phyloP scores from a whole-genome alignment of 2,113 vertebrate species.

The Nothoprocta perdicaria region DNA sequence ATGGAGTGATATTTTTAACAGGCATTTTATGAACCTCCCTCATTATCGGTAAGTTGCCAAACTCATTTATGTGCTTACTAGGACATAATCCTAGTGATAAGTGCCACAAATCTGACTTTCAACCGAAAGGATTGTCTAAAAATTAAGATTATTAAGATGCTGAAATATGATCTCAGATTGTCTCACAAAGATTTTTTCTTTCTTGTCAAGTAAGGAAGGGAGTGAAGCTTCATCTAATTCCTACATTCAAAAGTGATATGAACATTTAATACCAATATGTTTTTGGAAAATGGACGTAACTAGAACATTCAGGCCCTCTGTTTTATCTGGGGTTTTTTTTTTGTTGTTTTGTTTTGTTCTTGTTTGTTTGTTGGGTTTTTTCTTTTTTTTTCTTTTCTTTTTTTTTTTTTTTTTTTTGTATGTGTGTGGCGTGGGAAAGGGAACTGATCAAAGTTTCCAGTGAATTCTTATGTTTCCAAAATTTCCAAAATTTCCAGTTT shows the following conservation, averaged over 20 bases:
- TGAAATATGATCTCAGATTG: neutral
- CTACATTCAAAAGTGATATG: neutral
- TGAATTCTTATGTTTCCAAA: no score
- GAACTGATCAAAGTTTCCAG: neutral
- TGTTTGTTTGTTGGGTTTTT: neutral
- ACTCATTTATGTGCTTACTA: neutral
- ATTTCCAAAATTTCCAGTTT: no score
- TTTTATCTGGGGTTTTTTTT: neutral
- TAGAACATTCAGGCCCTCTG: neutral
- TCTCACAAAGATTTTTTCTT: neutral
- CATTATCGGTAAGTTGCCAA: rapidly evolving
- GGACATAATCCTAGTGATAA: neutral
- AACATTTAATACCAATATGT: neutral
- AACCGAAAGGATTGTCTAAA: neutral
- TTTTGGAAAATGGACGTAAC: neutral
- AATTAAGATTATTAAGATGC: neutral
- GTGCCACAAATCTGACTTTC: neutral
- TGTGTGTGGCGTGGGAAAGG: rapidly evolving
- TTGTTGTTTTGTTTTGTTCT: neutral
- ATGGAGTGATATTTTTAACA: neutral
- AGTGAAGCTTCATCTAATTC: neutral
- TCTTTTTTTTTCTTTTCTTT: neutral
- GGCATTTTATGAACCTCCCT: neutral
- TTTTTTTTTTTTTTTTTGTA: neutral
- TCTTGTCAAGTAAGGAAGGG: neutral